Conservation (phyloP, 2,797 vertebrate genomes). For the Petrocephalus schoutedeni region DNA sequence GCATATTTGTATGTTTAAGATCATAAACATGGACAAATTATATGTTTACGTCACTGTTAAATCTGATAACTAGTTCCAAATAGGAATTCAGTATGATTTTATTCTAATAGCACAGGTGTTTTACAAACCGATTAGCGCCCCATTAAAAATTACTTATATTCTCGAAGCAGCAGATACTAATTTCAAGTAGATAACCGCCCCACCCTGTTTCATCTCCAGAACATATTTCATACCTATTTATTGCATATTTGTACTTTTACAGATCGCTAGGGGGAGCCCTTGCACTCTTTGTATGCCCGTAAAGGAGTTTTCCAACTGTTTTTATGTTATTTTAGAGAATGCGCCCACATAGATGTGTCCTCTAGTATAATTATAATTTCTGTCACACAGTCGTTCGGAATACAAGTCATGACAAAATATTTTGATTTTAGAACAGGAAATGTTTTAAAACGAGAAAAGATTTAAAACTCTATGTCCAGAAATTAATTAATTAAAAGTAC, state of each 20-base stretch:
- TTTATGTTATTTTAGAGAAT: neutral
- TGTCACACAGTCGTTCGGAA: neutral
- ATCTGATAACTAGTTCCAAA: neutral
- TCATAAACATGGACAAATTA: neutral
- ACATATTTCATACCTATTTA: slow-evolving; percentile 4
- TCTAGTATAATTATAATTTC: neutral
- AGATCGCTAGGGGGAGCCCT: slow-evolving; percentile 62
- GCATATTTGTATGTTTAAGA: neutral
- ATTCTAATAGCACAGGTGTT: neutral
- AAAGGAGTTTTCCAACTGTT: neutral
- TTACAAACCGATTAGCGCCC: neutral
- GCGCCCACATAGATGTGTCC: neutral
- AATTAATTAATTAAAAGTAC: neutral
- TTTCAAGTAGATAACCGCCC: neutral
- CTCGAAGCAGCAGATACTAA: neutral
- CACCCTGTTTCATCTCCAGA: neutral
- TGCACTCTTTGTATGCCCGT: neutral
- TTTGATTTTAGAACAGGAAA: neutral
- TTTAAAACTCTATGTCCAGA: neutral
- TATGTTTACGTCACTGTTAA: neutral
- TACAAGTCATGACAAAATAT: neutral
- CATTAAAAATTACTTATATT: neutral
- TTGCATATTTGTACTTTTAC: slow-evolving; percentile 16
- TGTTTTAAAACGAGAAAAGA: neutral
- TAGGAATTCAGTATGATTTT: neutral